Conservation (phyloP, 2,113 vertebrate species). For the Amazona guildingii region DNA sequence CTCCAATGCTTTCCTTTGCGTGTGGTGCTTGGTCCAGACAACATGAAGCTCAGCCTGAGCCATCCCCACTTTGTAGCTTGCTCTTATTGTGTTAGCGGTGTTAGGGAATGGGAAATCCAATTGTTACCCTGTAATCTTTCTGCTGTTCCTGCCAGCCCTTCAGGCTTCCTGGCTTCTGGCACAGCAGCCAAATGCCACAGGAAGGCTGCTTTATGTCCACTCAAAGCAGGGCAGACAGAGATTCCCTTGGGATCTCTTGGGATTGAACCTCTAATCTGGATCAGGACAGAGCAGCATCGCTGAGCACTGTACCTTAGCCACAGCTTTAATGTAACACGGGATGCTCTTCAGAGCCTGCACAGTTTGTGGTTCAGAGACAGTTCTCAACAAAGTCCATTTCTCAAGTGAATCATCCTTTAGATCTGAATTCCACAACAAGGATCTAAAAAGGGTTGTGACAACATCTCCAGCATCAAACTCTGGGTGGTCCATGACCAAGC, state of each 20-base stretch:
- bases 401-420: neutral
- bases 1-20: neutral
- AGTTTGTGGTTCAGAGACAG: neutral
- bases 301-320: neutral
- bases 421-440: neutral
- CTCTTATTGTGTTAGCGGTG: neutral
- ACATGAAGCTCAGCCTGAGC: neutral
- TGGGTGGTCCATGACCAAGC: neutral
- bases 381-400: neutral
- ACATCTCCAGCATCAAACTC: neutral
- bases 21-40: neutral
- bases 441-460: neutral
- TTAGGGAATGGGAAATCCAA: constrained; percentile 8
- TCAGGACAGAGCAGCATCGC: neutral
- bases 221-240: neutral
- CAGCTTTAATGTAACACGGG: neutral
- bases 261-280: neutral
- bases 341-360: neutral
- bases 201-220: neutral
- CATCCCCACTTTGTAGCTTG: neutral
- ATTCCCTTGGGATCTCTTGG: neutral
- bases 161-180: constrained; percentile 54
- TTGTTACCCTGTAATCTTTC: neutral
- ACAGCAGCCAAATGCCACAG: neutral
- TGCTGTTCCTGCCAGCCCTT: constrained; percentile 43